Conservation (phyloP, 2,797 vertebrate genomes). For the Siniperca scherzeri region DNA sequence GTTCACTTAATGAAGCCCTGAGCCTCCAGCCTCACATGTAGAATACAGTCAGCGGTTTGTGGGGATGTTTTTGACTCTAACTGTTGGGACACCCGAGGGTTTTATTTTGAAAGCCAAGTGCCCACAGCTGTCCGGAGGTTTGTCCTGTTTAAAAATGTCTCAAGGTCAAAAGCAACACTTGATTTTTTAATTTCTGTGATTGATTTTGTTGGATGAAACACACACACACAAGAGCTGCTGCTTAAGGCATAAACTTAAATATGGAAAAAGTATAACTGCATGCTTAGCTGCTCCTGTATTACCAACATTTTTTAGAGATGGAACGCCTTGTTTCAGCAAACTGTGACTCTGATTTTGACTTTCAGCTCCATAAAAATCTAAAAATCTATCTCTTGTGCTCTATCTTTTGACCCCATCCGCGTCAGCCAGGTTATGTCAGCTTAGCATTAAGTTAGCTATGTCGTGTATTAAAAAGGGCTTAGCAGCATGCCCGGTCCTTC, state of each 20-base stretch:
- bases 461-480: slow-evolving; percentile 72
- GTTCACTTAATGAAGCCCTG: slow-evolving; percentile 65
- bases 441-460: slow-evolving; percentile 20
- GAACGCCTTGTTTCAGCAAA: neutral
- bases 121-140: neutral
- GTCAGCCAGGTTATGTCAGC: slow-evolving; percentile 23
- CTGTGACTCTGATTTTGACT: neutral
- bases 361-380: no score
- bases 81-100: neutral
- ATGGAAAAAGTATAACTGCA: neutral
- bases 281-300: neutral
- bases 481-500: slow-evolving; percentile 52
- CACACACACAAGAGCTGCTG: neutral
- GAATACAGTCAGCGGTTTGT: neutral
- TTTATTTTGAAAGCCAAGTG: neutral
- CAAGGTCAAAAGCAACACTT: neutral
- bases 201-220: neutral
- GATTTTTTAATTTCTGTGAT: neutral
- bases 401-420: neutral
- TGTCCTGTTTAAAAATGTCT: neutral
- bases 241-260: no score
- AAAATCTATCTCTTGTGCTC: no score
- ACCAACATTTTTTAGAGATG: neutral
- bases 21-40: slow-evolving; percentile 4
- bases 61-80: neutral